Evolutionary conservation across 2,113 vertebrate species (phyloP).

Genomic region (Tursiops truncatus): DNA sequence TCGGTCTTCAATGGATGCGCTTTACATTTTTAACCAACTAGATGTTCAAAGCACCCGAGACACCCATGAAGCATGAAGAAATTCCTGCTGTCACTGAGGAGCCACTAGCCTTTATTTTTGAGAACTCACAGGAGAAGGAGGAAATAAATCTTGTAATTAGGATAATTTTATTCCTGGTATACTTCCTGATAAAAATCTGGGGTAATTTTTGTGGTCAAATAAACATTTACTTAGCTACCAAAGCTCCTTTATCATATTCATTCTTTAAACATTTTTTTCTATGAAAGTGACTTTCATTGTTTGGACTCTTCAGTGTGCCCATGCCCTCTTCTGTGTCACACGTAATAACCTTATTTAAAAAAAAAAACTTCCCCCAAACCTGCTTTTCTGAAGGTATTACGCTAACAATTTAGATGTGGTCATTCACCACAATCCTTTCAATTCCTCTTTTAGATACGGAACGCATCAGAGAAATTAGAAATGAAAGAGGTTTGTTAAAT

Average conservation of each 20-base stretch:
- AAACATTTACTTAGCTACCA: conserved; percentile 30
- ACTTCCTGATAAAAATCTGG: neutral
- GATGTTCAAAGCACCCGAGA: neutral
- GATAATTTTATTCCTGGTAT: neutral
- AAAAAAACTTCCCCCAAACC: neutral
- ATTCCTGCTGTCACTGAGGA: neutral
- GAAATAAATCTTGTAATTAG: neutral
- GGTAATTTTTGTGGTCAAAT: conserved; percentile 5
- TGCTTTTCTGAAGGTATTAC: conserved; percentile 30
- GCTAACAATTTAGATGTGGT: conserved; percentile 26
- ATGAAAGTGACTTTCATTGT: neutral
- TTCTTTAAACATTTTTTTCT: neutral
- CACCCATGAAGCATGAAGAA: neutral
- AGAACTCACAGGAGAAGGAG: neutral
- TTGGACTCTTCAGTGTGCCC: neutral
- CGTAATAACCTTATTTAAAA: neutral
- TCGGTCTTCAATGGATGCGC: neutral
- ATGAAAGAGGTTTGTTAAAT: conserved; percentile 48
- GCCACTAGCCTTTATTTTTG: neutral
- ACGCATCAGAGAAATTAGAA: conserved; percentile 21
- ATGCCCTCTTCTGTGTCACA: neutral
- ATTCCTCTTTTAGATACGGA: conserved; percentile 9
- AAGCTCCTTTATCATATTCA: neutral
- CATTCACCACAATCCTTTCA: conserved; percentile 26
- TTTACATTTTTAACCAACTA: conserved; percentile 32